Percentiles rank a stretch among this genome's conserved stretches.
Conservation (phyloP, 2,113 vertebrate genomes). For the Heliornis fulica region DNA sequence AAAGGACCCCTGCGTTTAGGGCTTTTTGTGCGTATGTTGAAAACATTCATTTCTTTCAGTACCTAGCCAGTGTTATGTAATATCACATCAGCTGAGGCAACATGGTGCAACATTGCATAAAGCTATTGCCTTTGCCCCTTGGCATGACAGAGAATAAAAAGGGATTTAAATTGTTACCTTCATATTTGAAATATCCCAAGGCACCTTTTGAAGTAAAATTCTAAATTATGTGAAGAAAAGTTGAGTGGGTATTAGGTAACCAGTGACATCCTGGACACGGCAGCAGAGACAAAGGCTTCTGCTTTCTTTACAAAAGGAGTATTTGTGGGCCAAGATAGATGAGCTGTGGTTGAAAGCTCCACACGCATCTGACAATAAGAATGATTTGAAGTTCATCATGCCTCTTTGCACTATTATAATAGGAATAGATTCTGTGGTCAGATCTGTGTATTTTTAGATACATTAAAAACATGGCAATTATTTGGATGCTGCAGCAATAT, state of each 20-base stretch:
- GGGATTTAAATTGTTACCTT: conserved; percentile 3
- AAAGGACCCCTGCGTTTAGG: neutral
- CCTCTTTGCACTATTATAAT: neutral
- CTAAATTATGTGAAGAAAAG: neutral
- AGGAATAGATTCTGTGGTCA: neutral
- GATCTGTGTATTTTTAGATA: neutral
- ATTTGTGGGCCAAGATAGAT: neutral
- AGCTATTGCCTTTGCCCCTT: conserved; percentile 12
- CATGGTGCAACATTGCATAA: neutral
- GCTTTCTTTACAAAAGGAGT: neutral
- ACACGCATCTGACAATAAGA: neutral
- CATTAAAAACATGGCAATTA: neutral
- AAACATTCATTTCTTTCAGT: neutral
- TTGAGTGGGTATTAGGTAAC: neutral
- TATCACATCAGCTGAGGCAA: neutral
- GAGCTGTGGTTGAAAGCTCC: neutral
- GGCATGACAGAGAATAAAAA: conserved; percentile 14
- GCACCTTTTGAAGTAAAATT: neutral
- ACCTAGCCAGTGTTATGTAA: neutral
- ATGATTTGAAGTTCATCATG: neutral
- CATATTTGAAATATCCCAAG: conserved; percentile 11
- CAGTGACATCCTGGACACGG: neutral
- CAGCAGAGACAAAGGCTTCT: neutral
- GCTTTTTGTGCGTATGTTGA: neutral
- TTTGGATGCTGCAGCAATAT: neutral